phyloP scores from a whole-genome alignment of 2,797 vertebrate genomes.

The Sphenopsis melanotis region DNA sequence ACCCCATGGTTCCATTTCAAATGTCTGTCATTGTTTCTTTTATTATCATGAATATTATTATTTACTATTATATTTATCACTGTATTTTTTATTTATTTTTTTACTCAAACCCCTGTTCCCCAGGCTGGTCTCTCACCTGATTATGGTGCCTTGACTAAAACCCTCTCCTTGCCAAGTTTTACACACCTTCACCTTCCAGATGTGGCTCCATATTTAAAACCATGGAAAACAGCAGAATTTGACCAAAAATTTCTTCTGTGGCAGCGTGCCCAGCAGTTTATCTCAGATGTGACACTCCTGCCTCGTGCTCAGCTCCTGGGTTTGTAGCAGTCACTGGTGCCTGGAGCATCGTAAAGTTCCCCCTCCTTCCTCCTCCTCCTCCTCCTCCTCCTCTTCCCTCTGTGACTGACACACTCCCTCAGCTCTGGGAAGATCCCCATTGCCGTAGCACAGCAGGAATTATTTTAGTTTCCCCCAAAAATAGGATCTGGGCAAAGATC shows the following conservation, averaged over 20 bases:
- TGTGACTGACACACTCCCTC: slow-evolving; percentile 1
- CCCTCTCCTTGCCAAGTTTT: background rate
- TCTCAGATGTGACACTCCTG: background rate
- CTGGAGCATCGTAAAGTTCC: background rate
- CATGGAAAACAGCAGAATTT: background rate
- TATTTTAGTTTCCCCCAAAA: slow-evolving; percentile 33
- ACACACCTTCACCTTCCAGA: background rate
- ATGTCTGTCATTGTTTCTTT: background rate
- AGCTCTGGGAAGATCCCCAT: background rate
- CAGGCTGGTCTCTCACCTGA: background rate
- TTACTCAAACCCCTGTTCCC: background rate
- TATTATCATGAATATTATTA: background rate
- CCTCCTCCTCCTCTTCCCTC: background rate
- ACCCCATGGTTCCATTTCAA: background rate
- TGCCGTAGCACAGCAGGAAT: background rate
- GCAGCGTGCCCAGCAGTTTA: background rate
- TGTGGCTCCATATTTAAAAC: background rate
- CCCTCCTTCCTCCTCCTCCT: background rate
- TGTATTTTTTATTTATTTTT: background rate
- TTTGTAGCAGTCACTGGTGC: background rate
- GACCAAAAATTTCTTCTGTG: background rate
- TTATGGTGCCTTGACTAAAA: background rate
- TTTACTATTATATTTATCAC: accelerated
- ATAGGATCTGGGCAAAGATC: slow-evolving; percentile 35
- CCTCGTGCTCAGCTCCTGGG: background rate